Percentiles rank a stretch among this genome's conserved stretches.
phyloP scores from a whole-genome alignment of 2,888 invertebrate genomes.

The Odontomyia ornata region DNA sequence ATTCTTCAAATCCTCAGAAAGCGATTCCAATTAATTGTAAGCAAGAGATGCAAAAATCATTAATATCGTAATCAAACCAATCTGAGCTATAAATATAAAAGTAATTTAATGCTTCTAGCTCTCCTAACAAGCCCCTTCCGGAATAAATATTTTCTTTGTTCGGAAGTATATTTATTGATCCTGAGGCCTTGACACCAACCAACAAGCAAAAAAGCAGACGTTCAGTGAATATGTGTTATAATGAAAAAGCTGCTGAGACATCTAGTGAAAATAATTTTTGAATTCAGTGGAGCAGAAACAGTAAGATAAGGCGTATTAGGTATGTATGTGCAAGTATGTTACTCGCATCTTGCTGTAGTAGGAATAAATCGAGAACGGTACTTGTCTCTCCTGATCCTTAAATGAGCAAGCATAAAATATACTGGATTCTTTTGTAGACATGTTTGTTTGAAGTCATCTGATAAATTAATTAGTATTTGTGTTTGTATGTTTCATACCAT shows the following conservation, averaged over 20 bases:
- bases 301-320: constrained; percentile 29
- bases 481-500: no score
- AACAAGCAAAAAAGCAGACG: constrained; percentile 37
- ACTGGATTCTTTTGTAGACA: not conserved
- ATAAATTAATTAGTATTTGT: no score
- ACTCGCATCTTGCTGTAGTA: constrained; percentile 10
- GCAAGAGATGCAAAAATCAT: no score
- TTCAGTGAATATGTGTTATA: constrained; percentile 16
- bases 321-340: no score
- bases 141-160: constrained; percentile 17
- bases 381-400: not conserved
- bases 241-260: constrained; percentile 32
- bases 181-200: not conserved
- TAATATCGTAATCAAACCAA: constrained; percentile 5
- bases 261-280: constrained; percentile 45
- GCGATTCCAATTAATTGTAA: not conserved
- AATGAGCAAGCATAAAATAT: constrained; percentile 22
- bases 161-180: constrained; percentile 20
- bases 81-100: not conserved
- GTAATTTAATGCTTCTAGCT: constrained; percentile 8
- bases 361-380: constrained; percentile 34
- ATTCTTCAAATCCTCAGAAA: no score
- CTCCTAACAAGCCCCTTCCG: not conserved
- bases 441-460: no score
- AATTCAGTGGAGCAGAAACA: constrained; percentile 38